phyloP scores from a whole-genome alignment of 2,113 vertebrate genomes.

The Mellivora capensis region DNA sequence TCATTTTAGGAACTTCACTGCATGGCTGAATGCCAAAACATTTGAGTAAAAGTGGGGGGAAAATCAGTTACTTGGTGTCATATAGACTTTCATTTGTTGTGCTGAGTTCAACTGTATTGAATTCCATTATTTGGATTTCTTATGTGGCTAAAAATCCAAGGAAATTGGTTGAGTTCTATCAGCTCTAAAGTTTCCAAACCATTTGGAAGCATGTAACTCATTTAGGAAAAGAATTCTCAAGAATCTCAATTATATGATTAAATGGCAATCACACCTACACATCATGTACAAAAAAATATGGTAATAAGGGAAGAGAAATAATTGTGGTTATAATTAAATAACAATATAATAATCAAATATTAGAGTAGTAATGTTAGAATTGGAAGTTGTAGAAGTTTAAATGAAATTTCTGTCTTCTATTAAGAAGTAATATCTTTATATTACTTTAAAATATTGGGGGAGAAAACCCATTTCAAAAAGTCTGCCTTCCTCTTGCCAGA shows the following conservation, averaged over 20 bases:
- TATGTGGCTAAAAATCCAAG: background rate
- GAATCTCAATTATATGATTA: constrained; percentile 51
- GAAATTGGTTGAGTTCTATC: background rate
- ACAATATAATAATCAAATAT: constrained; percentile 46
- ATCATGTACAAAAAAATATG: constrained; percentile 23
- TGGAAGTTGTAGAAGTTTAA: constrained; percentile 16
- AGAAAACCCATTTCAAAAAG: constrained; percentile 19
- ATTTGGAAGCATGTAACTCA: constrained; percentile 37
- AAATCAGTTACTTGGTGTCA: background rate
- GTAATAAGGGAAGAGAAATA: constrained; percentile 38
- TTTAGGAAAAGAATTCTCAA: constrained; percentile 1
- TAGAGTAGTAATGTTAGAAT: constrained; percentile 25
- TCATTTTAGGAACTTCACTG: background rate
- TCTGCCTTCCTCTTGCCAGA: background rate
- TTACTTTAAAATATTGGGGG: constrained; percentile 52
- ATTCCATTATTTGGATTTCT: background rate
- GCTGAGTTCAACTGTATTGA: background rate
- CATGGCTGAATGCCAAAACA: background rate
- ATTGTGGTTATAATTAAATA: constrained; percentile 47
- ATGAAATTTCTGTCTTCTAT: constrained; percentile 52
- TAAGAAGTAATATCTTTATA: constrained; percentile 54
- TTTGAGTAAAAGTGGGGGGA: background rate
- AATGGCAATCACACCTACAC: background rate
- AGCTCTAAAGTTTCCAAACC: background rate
- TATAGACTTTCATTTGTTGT: background rate